Conservation (phyloP, 2,888 invertebrate species). For the Dorcus hopei region DNA sequence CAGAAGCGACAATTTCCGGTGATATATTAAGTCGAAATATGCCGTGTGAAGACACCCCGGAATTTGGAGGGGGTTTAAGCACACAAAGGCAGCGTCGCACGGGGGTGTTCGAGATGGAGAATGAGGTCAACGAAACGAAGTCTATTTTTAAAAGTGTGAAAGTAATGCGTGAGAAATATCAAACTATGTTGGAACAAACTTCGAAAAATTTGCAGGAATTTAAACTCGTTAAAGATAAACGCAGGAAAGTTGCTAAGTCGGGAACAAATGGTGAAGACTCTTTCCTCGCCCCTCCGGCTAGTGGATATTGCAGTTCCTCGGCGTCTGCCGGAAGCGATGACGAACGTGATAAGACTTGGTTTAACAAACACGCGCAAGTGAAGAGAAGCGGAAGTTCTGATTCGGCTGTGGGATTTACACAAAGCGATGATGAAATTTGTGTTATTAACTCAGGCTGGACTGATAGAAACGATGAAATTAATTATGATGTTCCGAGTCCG, state of each 20-base stretch:
- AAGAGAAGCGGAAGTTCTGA: conserved; percentile 53
- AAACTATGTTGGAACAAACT: conserved; percentile 40
- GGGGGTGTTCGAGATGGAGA: conserved; percentile 39
- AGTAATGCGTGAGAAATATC: conserved; percentile 39
- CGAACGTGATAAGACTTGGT: conserved; percentile 36
- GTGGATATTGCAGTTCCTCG: conserved; percentile 45
- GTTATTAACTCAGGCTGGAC: conserved; percentile 1
- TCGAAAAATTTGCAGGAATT: conserved; percentile 27
- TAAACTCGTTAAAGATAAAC: conserved; percentile 5
- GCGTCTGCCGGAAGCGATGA: conserved; percentile 45
- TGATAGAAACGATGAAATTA: neutral
- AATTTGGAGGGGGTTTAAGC: neutral
- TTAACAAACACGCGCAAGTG: conserved; percentile 30
- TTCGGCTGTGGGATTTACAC: conserved; percentile 49
- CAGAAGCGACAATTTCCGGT: neutral
- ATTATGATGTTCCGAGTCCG: conserved; percentile 26
- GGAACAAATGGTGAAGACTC: too few species aligned
- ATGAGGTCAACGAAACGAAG: conserved; percentile 14
- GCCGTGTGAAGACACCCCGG: neutral
- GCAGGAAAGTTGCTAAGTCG: conserved; percentile 14
- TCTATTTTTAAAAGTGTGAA: conserved; percentile 41
- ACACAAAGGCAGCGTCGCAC: conserved; percentile 39
- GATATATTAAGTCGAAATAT: neutral
- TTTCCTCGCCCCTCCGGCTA: conserved; percentile 39
- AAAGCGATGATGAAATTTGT: conserved; percentile 51